Conservation (phyloP, 2,113 vertebrate genomes). For the Pelusios castaneus region DNA sequence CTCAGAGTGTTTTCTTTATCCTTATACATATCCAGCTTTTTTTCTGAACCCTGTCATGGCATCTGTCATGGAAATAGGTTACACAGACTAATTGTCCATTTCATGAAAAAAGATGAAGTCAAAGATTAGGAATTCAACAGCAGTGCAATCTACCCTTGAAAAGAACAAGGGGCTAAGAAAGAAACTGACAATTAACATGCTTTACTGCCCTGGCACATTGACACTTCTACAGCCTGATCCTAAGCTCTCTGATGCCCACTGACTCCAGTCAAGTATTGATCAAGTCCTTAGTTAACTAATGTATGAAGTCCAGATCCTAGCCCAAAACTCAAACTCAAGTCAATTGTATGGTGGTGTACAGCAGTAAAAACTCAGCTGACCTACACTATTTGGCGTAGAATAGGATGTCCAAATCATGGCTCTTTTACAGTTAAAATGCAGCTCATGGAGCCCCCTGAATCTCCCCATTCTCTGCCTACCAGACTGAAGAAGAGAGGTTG, state of each 20-base stretch:
- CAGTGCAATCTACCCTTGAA: background rate
- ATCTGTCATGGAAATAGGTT: background rate
- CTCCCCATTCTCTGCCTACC: too few species aligned
- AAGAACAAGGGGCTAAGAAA: background rate
- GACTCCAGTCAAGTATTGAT: background rate
- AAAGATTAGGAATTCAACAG: background rate
- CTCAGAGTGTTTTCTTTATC: background rate
- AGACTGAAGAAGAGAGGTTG: too few species aligned
- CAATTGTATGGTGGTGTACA: background rate
- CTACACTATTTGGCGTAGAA: background rate
- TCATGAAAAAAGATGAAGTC: background rate
- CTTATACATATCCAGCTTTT: background rate
- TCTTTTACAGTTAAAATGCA: too few species aligned
- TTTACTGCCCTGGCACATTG: background rate
- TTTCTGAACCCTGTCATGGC: background rate
- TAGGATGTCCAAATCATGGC: too few species aligned
- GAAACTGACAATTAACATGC: background rate
- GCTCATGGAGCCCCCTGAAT: too few species aligned
- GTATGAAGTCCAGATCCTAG: background rate
- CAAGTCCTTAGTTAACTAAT: background rate
- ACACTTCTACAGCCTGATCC: background rate
- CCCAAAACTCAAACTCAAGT: background rate
- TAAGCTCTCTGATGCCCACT: background rate
- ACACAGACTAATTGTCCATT: background rate
- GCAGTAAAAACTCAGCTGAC: background rate